phyloP scores from a whole-genome alignment of 2,113 vertebrate genomes.

The Baryphthengus martii region DNA sequence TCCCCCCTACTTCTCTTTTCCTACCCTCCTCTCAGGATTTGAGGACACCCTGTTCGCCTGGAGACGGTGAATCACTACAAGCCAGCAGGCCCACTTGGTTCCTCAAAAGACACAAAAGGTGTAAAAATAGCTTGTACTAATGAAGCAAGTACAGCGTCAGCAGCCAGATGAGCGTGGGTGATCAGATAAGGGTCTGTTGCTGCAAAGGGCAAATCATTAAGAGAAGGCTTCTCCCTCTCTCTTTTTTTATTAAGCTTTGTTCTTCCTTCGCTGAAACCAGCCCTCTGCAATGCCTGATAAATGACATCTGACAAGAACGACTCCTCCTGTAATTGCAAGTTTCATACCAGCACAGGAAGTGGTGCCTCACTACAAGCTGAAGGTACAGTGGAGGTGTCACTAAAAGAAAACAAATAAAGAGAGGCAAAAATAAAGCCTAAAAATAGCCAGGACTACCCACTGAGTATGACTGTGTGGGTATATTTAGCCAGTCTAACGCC shows the following conservation, averaged over 20 bases:
- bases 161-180: slow-evolving; percentile 87
- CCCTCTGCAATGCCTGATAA: slow-evolving; percentile 56
- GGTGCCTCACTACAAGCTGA: slow-evolving; percentile 9
- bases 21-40: neutral
- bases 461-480: slow-evolving; percentile 40
- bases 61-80: slow-evolving; percentile 84
- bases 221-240: slow-evolving; percentile 69
- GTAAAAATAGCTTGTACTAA: slow-evolving; percentile 86
- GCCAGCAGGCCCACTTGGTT: slow-evolving; percentile 84
- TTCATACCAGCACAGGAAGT: slow-evolving; percentile 44
- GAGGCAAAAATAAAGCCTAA: slow-evolving; percentile 69
- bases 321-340: slow-evolving; percentile 58
- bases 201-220: slow-evolving; percentile 83
- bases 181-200: slow-evolving; percentile 76
- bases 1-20: neutral
- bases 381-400: slow-evolving; percentile 33
- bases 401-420: slow-evolving; percentile 32
- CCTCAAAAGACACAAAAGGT: slow-evolving; percentile 93
- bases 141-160: slow-evolving; percentile 83
- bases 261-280: slow-evolving; percentile 62
- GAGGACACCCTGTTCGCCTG: slow-evolving; percentile 68
- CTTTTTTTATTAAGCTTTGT: slow-evolving; percentile 68
- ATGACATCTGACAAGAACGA: slow-evolving; percentile 67
- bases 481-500: slow-evolving; percentile 71
- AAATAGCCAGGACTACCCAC: slow-evolving; percentile 71